Base-by-base conservation (phyloP, 2,113 vertebrate species). In the Solea senegalensis region DNA sequence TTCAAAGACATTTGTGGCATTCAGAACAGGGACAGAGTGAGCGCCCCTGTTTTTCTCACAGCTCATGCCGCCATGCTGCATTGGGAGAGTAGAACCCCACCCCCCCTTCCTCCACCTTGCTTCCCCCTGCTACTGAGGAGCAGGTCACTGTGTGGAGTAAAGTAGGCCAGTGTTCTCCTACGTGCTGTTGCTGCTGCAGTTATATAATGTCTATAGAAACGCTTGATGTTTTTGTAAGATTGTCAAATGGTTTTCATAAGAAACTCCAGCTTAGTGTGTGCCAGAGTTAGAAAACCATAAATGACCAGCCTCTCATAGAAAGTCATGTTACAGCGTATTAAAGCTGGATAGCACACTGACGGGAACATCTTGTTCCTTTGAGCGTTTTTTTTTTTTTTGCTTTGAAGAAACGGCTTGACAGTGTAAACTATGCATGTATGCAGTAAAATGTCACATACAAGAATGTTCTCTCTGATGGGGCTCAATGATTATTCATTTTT, bases 81-180 rank as follows among this genome's bases (percentile, higher is more conserved):
- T 69, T 70, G 54, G 51, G 48, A 57, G 60, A 74, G 54, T 68
- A 72, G 58, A 63, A 11, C 57, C 74, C 70, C 26, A 76, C 53
- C 40, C 69, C 80, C 50, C 28, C 69, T 58, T 12, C 67, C 86
- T 50, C 69, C 61, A 40, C 78, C 69, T 67, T 34, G 34, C 34
- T 34, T 61, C 59, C 43, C 74, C 27, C 61, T 81, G 76, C 71
- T 83, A 75, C 84, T 82, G 81, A 80, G 78, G 84, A 85, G 88
- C 90, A 88, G 89, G 90, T 90, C 88, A 91, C 84, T 86, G 83
- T 84, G 64, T 83, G 77, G 54, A 67, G 69, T 76, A 89, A 93
- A 92, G 80, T 93, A 90, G 93, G 92, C 81, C 92, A 93, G 77
- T 81, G 74, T 86, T 86, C 86, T 77, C 76, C 74, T 73, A 67